Conservation (phyloP, 2,113 vertebrate genomes). For the Archocentrus centrarchus region DNA sequence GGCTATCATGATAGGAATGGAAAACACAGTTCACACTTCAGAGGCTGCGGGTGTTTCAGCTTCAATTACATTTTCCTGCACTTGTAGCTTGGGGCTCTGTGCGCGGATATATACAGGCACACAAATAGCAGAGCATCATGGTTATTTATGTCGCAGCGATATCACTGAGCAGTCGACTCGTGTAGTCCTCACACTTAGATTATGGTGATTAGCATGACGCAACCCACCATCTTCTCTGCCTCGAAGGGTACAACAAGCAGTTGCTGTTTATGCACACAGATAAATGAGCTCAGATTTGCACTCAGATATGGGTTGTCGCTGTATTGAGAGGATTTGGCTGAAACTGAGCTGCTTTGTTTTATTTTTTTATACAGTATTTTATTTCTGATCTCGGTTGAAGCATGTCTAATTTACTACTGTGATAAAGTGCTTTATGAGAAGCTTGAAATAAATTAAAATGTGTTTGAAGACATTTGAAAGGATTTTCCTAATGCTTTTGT, state of each 20-base stretch:
- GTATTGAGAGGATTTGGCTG: constrained; percentile 13
- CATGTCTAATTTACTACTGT: neutral
- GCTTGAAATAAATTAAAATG: neutral
- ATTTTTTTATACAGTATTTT: neutral
- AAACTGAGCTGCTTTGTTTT: neutral
- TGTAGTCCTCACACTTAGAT: constrained; percentile 56
- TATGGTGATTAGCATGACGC: constrained; percentile 55
- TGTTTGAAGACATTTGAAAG: neutral
- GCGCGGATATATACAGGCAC: constrained; percentile 11
- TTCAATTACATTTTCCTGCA: constrained; percentile 51
- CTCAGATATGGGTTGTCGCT: neutral
- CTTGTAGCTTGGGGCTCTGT: constrained; percentile 31
- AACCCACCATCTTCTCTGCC: constrained; percentile 23
- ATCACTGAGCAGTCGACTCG: constrained; percentile 42
- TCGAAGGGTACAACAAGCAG: constrained; percentile 17
- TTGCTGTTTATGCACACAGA: constrained; percentile 40
- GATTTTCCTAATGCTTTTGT: neutral
- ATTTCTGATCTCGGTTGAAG: constrained; percentile 8
- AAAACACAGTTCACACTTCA: constrained; percentile 55
- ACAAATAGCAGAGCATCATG: constrained; percentile 40
- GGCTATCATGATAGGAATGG: constrained; percentile 23
- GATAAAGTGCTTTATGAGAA: neutral
- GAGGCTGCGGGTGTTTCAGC: constrained; percentile 47
- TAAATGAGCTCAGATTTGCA: constrained; percentile 38
- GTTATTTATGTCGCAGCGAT: constrained; percentile 55